Evolutionary conservation across 2,888 invertebrate genomes (phyloP).

Genomic region (Cheilosia urbana): DNA sequence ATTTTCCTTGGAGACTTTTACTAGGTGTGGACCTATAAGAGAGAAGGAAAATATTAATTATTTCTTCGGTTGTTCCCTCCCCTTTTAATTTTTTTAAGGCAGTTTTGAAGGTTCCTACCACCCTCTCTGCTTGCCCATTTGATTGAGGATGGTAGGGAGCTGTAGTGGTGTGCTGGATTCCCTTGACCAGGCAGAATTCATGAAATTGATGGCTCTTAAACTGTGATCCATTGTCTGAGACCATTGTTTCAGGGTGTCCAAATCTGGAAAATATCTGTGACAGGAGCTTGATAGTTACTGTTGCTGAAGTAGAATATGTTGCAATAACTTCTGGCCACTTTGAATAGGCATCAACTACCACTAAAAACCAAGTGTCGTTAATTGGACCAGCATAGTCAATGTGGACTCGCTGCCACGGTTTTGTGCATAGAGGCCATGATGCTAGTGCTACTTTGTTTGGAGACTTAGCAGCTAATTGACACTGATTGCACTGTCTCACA

Average conservation of each 20-base stretch:
- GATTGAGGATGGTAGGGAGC: conserved; percentile 70
- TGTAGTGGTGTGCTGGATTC: conserved; percentile 61
- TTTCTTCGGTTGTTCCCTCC: conserved; percentile 3
- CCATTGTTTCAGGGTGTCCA: conserved; percentile 27
- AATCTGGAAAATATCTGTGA: conserved; percentile 6
- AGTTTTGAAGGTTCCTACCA: conserved; percentile 74
- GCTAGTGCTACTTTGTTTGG: conserved; percentile 68
- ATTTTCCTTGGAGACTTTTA: neutral
- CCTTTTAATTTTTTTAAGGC: conserved; percentile 21
- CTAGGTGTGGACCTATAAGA: conserved; percentile 4
- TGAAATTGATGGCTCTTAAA: conserved; percentile 44
- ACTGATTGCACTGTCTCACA: conserved; percentile 72
- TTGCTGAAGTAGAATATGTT: conserved; percentile 59
- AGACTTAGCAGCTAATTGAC: conserved; percentile 74
- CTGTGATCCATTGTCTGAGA: conserved; percentile 71
- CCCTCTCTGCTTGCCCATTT: conserved; percentile 76
- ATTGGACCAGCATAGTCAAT: conserved; percentile 83
- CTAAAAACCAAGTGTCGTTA: conserved; percentile 77
- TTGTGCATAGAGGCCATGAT: conserved; percentile 74
- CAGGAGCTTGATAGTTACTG: conserved; percentile 3
- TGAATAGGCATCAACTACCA: conserved; percentile 81
- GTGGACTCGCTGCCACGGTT: too few species aligned
- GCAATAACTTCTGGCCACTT: conserved; percentile 81
- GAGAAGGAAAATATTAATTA: conserved; percentile 21
- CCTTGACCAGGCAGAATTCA: conserved; percentile 53